Conservation (phyloP, 2,113 vertebrate species). For the Dascyllus trimaculatus region DNA sequence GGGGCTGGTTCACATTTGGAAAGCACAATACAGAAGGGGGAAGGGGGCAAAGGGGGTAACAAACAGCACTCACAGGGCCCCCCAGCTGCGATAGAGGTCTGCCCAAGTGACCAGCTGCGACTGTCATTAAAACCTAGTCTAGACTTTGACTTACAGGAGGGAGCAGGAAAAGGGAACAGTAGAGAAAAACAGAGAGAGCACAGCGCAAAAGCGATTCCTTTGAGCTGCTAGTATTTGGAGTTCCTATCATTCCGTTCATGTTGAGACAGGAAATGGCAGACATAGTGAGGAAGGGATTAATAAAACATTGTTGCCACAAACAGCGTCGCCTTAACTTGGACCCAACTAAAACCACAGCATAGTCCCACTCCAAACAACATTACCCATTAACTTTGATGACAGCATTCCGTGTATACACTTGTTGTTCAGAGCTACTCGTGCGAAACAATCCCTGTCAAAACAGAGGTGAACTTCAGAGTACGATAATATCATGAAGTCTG, state of each 20-base stretch:
- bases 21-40: slow-evolving; percentile 58
- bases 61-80: slow-evolving; percentile 46
- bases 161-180: slow-evolving; percentile 59
- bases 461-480: slow-evolving; percentile 23
- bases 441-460: slow-evolving; percentile 38
- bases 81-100: slow-evolving; percentile 71
- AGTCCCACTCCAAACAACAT: slow-evolving; percentile 53
- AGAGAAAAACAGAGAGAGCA: slow-evolving; percentile 58
- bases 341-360: slow-evolving; percentile 36
- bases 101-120: slow-evolving; percentile 80
- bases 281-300: slow-evolving; percentile 70
- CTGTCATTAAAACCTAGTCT: slow-evolving; percentile 85
- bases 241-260: slow-evolving; percentile 86
- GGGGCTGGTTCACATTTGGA: slow-evolving; percentile 58
- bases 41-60: slow-evolving; percentile 18
- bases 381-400: slow-evolving; percentile 16
- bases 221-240: slow-evolving; percentile 67
- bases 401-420: not conserved
- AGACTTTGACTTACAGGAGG: slow-evolving; percentile 83
- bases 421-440: slow-evolving; percentile 33
- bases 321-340: slow-evolving; percentile 60
- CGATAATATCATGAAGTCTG: slow-evolving; percentile 19
- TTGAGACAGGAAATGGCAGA: slow-evolving; percentile 82
- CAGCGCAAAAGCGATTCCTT: slow-evolving; percentile 35
- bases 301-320: slow-evolving; percentile 77